These are phyloP conservation scores for Tolmerus cingulatus DNA, from an alignment of 2,888 invertebrate species.

Conservation along the genomic window DNA sequence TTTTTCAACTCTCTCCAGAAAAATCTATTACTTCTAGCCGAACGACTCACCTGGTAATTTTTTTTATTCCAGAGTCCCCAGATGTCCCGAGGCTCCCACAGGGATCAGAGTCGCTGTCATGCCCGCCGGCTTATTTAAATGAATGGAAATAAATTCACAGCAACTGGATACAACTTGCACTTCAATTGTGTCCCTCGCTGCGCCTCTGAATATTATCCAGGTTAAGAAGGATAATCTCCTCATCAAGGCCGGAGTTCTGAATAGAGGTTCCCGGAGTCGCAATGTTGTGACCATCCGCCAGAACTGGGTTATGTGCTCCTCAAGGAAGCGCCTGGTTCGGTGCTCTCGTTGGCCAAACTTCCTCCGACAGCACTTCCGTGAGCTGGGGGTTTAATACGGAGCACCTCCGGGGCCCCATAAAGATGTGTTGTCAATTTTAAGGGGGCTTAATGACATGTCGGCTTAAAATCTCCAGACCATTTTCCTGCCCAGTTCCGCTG, in stretches of 20 bases:
- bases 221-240: constrained; percentile 30
- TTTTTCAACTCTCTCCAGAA: not conserved
- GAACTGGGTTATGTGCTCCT: constrained; percentile 12
- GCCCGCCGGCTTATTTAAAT: constrained; percentile 27
- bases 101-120: not conserved
- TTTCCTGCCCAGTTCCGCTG: not conserved
- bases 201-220: constrained; percentile 22
- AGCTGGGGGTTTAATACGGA: not conserved
- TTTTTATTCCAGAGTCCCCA: not conserved
- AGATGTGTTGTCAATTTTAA: constrained; percentile 33
- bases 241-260: not conserved
- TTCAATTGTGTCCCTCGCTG: not conserved
- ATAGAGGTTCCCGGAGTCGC: constrained; percentile 1
- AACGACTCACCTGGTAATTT: not conserved
- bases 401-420: not conserved
- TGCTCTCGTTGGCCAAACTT: not conserved
- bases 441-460: constrained; percentile 23
- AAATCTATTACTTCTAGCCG: not conserved
- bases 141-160: constrained; percentile 15
- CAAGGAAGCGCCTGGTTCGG: not conserved
- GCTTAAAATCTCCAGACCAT: not conserved
- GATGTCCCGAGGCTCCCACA: not conserved
- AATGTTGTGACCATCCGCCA: constrained; percentile 17
- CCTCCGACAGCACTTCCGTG: not conserved
- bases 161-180: constrained; percentile 1